Evolutionary conservation across 2,797 vertebrate genomes (phyloP).

Genomic region (Scarus forsteni): DNA sequence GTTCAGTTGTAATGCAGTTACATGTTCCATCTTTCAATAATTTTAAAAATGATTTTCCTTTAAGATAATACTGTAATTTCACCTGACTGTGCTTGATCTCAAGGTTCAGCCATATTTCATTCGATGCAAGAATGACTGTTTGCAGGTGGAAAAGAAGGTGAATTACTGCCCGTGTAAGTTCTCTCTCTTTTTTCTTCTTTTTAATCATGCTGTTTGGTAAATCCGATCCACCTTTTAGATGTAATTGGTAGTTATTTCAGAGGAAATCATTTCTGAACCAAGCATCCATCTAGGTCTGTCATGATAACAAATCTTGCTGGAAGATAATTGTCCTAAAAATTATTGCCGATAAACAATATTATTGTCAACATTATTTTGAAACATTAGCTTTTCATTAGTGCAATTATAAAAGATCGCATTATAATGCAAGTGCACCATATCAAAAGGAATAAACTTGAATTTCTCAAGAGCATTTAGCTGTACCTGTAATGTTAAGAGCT

Average conservation of each 20-base stretch:
- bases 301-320: no score
- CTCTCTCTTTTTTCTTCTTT: not conserved
- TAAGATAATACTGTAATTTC: not conserved
- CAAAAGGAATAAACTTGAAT: no score
- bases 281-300: no score
- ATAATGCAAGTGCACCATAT: no score
- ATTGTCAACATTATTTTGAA: no score
- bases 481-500: no score
- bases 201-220: not conserved
- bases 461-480: no score
- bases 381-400: no score
- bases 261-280: not conserved
- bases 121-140: conserved; percentile 68
- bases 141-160: conserved; percentile 15
- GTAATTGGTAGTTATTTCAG: not conserved
- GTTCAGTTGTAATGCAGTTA: conserved; percentile 21
- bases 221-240: not conserved
- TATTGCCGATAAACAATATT: no score
- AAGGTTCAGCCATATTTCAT: conserved; percentile 81
- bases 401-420: no score
- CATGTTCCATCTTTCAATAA: not conserved
- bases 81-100: conserved; percentile 16
- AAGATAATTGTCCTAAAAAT: no score
- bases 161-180: conserved; percentile 56
- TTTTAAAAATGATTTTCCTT: not conserved